These are phyloP conservation scores for Drosophila stalkeri DNA, from an alignment of 2,888 invertebrate genomes.

Conservation along the genomic window DNA sequence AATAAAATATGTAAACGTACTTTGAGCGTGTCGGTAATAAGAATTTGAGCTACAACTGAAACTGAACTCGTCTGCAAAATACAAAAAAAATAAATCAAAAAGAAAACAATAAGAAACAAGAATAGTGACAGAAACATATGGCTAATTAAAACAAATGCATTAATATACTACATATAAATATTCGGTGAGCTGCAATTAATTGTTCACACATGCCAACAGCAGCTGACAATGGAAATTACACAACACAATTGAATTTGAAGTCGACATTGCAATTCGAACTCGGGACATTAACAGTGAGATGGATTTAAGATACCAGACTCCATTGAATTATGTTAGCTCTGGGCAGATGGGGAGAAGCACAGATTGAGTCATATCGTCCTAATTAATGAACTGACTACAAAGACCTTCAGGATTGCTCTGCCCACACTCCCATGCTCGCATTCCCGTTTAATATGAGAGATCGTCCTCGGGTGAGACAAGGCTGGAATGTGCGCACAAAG, in stretches of 20 bases:
- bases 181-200: neutral
- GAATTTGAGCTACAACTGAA: constrained; percentile 78
- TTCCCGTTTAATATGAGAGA: neutral
- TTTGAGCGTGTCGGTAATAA: constrained; percentile 76
- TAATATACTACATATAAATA: constrained; percentile 21
- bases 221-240: neutral
- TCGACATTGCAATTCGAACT: neutral
- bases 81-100: constrained; percentile 43
- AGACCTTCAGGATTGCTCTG: constrained; percentile 44
- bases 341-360: constrained; percentile 46
- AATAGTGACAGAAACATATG: constrained; percentile 32
- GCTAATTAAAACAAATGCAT: constrained; percentile 29
- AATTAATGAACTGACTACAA: constrained; percentile 69
- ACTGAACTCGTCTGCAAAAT: constrained; percentile 71
- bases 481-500: constrained; percentile 56
- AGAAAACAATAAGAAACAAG: constrained; percentile 34
- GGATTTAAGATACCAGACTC: neutral
- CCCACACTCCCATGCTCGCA: neutral
- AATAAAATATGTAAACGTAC: constrained; percentile 59
- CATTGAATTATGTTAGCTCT: constrained; percentile 1
- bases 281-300: neutral
- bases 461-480: constrained; percentile 17
- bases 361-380: constrained; percentile 65
- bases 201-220: neutral
- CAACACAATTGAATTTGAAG: no score